Conservation (phyloP, 2,113 vertebrate genomes). For the Callionymus lyra region DNA sequence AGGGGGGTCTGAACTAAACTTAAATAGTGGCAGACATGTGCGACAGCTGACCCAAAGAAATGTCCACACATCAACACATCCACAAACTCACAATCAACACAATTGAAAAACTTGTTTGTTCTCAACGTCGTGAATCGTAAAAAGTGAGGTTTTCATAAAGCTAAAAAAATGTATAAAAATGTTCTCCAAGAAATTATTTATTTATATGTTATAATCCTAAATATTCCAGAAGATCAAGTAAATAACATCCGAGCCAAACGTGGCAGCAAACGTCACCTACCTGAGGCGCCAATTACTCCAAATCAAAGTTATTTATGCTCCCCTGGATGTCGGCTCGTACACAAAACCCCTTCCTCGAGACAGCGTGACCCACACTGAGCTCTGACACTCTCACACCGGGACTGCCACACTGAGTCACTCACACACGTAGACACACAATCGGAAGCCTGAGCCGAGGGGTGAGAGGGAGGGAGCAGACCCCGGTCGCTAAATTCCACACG, state of each 20-base stretch:
- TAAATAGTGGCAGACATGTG: slow-evolving; percentile 43
- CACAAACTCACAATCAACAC: not conserved
- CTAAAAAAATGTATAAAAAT: too few relatives aligned
- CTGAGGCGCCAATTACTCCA: not conserved
- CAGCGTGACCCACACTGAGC: not conserved
- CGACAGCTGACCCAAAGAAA: slow-evolving; percentile 43
- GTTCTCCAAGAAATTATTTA: too few relatives aligned
- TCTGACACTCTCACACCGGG: not conserved
- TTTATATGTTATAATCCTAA: too few relatives aligned
- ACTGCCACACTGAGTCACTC: slow-evolving; percentile 1
- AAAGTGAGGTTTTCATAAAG: too few relatives aligned
- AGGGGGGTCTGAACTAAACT: not conserved
- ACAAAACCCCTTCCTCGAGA: too few relatives aligned
- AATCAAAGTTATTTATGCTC: not conserved
- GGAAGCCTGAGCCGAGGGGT: slow-evolving; percentile 17
- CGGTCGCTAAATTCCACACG: slow-evolving; percentile 57
- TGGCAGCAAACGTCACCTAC: not conserved
- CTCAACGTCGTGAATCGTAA: too few relatives aligned
- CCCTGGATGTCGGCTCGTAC: not conserved
- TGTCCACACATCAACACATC: slow-evolving; percentile 8
- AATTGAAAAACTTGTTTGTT: not conserved
- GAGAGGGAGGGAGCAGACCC: slow-evolving; percentile 35
- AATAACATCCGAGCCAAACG: too few relatives aligned
- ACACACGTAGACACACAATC: slow-evolving; percentile 21
- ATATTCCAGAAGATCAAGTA: too few relatives aligned